Base-by-base conservation (phyloP, 30 jellyfish, hydroid and myxozoan genomes). In the Aurelia sp. region DNA sequence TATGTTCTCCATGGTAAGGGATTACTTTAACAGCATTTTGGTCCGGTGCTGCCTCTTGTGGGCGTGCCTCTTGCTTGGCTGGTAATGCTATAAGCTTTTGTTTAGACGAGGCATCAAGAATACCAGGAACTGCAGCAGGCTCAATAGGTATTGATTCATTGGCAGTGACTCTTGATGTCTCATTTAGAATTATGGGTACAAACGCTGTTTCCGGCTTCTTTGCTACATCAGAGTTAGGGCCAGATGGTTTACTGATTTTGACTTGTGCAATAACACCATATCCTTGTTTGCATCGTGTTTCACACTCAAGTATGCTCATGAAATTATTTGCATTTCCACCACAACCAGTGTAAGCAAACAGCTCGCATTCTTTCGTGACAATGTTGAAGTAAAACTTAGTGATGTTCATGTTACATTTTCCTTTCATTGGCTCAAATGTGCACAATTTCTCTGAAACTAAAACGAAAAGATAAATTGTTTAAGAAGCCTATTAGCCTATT, bases 241-340 rank as follows among this genome's bases (percentile, higher is more conserved):
- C 17, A 19, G 65, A 16, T 47, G 21, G 78, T 13, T 47, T 61
- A 44, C 35, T 35, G 24, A 63, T 57, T 57, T 72, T 52, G 15
- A 83, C 40, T 55, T 84, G 79, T 52, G 70, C 68, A 19, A 84
- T 72, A 11, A 84, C 83, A 47, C 93, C 93, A 61, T 33, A 72
- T 11, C 93, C 98, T 79, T 93, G 88, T 67, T 85, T 90, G 72
- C 99, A 95, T 44, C 91, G 85, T 6, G 99, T 82, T 79, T 95
- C 97, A 61, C 99, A 95, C 68, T 95, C 99, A 31, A 95, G 80
- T 31, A 78, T 68, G 59, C 92, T 95, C 99, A 95, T 95, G 78
- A 95, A 95, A 68, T 95, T 95, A 61, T 95, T 95, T 4, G 97
- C 99, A 80, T 95, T 95, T 48, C 99, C 99, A 41, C 98, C 99